A percentile compares a stretch with the other conserved stretches of the same genome.
phyloP scores from a whole-genome alignment of 2,888 invertebrate species.

The Caenorhabditis afra region DNA sequence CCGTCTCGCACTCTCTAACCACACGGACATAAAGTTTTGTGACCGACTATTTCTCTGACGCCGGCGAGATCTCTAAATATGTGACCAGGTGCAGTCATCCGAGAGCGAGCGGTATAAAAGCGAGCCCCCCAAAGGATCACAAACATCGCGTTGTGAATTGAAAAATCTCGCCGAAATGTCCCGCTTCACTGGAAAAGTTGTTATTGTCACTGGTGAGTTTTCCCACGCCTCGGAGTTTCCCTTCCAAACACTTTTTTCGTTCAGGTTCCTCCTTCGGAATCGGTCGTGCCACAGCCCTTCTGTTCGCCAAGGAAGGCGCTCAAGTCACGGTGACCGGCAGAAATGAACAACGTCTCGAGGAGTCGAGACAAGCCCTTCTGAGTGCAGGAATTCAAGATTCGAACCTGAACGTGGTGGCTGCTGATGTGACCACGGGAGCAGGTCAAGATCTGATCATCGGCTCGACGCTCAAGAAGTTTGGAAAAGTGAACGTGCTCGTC shows the following conservation, averaged over 20 bases:
- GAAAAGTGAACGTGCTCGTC: slow-evolving; percentile 27
- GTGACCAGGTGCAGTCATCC: too few relatives aligned
- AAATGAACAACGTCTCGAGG: slow-evolving; percentile 19
- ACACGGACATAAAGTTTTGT: too few relatives aligned
- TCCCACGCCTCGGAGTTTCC: too few relatives aligned
- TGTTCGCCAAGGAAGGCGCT: slow-evolving; percentile 59
- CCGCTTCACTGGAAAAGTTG: slow-evolving; percentile 43
- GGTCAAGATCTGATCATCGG: slow-evolving; percentile 43
- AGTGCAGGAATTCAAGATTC: slow-evolving; percentile 8
- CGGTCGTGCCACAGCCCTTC: slow-evolving; percentile 53
- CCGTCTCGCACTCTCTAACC: too few relatives aligned
- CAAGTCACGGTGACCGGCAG: slow-evolving; percentile 56
- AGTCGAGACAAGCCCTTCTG: slow-evolving; percentile 10
- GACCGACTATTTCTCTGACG: too few relatives aligned
- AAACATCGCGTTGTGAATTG: background rate
- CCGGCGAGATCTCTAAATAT: too few relatives aligned
- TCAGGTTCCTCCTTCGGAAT: slow-evolving; percentile 57
- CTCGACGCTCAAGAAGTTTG: slow-evolving; percentile 51
- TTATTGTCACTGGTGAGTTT: slow-evolving; percentile 16
- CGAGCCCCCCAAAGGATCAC: too few relatives aligned
- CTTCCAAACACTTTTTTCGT: too few relatives aligned
- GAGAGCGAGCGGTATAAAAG: too few relatives aligned
- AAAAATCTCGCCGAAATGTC: slow-evolving; percentile 13
- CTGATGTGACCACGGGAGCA: slow-evolving; percentile 31
- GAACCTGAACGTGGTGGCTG: slow-evolving; percentile 10